These are phyloP conservation scores for Cosmorhoe ocellata DNA, from an alignment of 2,888 invertebrate genomes.

Conservation along the genomic window DNA sequence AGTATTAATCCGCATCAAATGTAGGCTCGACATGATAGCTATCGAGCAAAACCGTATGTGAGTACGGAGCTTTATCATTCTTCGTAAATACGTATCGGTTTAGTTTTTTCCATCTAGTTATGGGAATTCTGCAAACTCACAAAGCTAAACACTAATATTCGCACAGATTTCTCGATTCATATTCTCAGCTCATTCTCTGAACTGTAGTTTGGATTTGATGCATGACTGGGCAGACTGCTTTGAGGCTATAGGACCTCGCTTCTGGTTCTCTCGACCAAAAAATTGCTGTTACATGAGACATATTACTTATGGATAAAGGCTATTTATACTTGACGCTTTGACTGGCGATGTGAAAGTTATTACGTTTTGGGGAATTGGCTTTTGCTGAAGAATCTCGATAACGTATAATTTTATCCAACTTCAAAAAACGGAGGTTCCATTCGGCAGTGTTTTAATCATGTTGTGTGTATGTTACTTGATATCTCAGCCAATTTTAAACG, in stretches of 20 bases:
- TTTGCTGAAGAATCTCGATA: neutral
- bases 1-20: too few species aligned
- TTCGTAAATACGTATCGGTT: too few species aligned
- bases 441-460: too few species aligned
- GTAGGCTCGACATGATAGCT: too few species aligned
- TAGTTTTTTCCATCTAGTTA: too few species aligned
- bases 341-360: conserved; percentile 25
- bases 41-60: too few species aligned
- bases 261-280: conserved; percentile 46
- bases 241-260: conserved; percentile 36
- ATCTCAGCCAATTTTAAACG: too few species aligned
- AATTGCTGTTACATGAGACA: conserved; percentile 44
- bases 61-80: too few species aligned
- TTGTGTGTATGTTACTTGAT: too few species aligned
- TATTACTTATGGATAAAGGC: conserved; percentile 27
- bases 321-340: conserved; percentile 30
- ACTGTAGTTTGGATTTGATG: conserved; percentile 61
- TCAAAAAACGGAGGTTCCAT: too few species aligned
- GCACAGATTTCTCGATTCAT: conserved; percentile 1
- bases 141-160: too few species aligned
- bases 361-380: conserved; percentile 1
- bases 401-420: neutral
- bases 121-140: too few species aligned
- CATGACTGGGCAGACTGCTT: conserved; percentile 38
- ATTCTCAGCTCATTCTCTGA: conserved; percentile 11